phyloP scores from a whole-genome alignment of 2,797 vertebrate species.

The Nannoperca obscura region DNA sequence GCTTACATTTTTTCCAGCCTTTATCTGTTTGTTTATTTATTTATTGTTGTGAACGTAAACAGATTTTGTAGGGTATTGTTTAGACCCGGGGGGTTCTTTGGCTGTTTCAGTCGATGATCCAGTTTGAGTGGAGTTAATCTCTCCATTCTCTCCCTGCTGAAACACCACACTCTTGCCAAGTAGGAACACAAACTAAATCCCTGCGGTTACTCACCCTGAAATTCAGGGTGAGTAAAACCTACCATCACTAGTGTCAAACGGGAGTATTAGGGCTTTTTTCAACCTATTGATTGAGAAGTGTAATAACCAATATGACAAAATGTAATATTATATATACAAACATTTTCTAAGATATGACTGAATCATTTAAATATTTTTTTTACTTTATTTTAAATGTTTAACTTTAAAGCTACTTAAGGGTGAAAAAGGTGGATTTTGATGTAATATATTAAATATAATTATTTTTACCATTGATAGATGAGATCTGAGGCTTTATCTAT shows the following conservation, averaged over 20 bases:
- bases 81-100: slow-evolving; percentile 49
- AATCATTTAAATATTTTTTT: no score
- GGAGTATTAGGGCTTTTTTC: background rate
- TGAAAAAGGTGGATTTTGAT: background rate
- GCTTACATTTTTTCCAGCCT: slow-evolving; percentile 44
- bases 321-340: no score
- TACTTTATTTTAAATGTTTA: no score
- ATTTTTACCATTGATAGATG: background rate
- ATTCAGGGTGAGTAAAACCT: slow-evolving; percentile 15
- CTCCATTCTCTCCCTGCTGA: slow-evolving; percentile 30
- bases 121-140: slow-evolving; percentile 62
- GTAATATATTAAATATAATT: background rate
- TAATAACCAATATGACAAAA: background rate
- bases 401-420: background rate
- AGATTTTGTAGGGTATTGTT: slow-evolving; percentile 59
- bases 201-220: slow-evolving; percentile 8
- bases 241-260: background rate
- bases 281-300: background rate
- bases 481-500: no score
- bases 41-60: slow-evolving; percentile 52
- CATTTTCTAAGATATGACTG: background rate
- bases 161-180: slow-evolving; percentile 22
- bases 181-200: slow-evolving; percentile 29
- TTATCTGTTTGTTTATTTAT: slow-evolving; percentile 47
- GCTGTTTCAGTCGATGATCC: slow-evolving; percentile 49